phyloP scores from a whole-genome alignment of 2,888 invertebrate species.

The Cerceris rybyensis region DNA sequence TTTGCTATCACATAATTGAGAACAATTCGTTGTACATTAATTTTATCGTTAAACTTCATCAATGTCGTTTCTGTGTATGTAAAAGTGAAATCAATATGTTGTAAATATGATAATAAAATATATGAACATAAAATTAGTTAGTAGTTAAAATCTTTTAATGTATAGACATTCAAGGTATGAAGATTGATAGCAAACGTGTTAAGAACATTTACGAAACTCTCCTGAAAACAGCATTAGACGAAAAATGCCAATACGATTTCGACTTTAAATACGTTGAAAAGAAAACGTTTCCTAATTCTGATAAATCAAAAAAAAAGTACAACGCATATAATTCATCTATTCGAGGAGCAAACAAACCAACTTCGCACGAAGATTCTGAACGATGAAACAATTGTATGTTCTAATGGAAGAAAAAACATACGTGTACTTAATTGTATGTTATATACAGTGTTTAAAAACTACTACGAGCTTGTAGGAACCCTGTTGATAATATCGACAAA shows the following conservation, averaged over 20 bases:
- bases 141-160: too few species aligned
- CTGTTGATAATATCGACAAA: slow-evolving; percentile 55
- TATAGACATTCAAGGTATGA: too few species aligned
- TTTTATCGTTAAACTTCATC: too few species aligned
- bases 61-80: too few species aligned
- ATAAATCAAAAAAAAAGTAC: not conserved
- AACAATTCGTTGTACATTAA: too few species aligned
- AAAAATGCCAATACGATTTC: too few species aligned
- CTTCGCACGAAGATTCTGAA: not conserved
- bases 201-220: too few species aligned
- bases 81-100: too few species aligned
- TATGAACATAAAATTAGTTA: too few species aligned
- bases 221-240: too few species aligned
- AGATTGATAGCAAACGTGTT: too few species aligned
- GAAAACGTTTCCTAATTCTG: not conserved
- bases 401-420: slow-evolving; percentile 1
- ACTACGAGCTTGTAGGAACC: slow-evolving; percentile 64
- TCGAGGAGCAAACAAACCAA: slow-evolving; percentile 1
- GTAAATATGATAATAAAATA: too few species aligned
- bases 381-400: not conserved
- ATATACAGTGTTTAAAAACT: slow-evolving; percentile 55
- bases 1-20: not conserved
- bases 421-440: slow-evolving; percentile 41
- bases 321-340: not conserved
- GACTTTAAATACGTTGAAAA: not conserved